Evolutionary conservation across 1,140 invertebrate species (phyloP), one percentile per base, ranked within the genome.

Genomic region (Chrysopa pallens): DNA sequence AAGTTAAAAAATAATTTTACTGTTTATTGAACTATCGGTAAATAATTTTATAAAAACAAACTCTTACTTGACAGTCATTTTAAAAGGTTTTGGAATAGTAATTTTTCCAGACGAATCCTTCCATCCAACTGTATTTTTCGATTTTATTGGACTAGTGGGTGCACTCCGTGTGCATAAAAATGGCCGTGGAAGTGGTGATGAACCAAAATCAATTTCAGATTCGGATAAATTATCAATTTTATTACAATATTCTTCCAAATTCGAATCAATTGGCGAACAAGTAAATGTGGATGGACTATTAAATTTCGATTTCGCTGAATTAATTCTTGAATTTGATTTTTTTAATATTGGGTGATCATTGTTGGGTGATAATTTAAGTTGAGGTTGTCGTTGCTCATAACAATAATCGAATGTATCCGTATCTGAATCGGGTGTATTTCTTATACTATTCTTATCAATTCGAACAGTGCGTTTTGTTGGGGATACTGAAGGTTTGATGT

Each of bases 1-100:
- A 42, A 41, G 5, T 38, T 13, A 40, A 38, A 29, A 41, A 36
- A 14, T 37, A 6, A 39, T 29, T 23, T 7, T 29, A 13, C 17
- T 48, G 12, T 15, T 35, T 7, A 28, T 46, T 42, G 9, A 1
- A 13, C 6, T 40, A 15, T 7, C 12, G n/a, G 6, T 42, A 29
- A 41, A 28, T 12, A 37, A 3, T 46, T 11, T 39, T 35, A 38
- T 40, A 23, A 40, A 27, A 37, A 11, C 44, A 23, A n/a, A 36
- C 6, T 39, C 43, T 42, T 61, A 77, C 77, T 73, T 72, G 47
- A 73, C 58, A 2, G 72, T 75, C 66, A 78, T 77, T 54, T 68
- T 67, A 58, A 78, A 78, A 12, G 76, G 73, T 50, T 75, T 73
- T 0, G 74, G 70, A 38, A 74, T 61, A 1, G 74, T 78, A 15